phyloP scores from a whole-genome alignment of 2,797 vertebrate genomes.

The Urophycis tenuis region DNA sequence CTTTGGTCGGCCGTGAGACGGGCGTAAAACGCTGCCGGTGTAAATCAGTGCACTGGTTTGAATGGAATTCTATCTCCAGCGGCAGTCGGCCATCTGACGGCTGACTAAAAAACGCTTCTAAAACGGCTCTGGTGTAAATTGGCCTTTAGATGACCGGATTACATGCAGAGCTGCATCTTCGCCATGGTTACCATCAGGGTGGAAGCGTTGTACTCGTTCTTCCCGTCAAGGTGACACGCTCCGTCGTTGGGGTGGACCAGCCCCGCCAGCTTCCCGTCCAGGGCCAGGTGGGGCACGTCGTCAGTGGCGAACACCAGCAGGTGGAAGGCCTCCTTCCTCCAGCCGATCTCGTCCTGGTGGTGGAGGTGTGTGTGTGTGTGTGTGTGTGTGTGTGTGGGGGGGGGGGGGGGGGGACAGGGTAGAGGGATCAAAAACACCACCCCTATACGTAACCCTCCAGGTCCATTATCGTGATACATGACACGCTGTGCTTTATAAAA shows the following conservation, averaged over 20 bases:
- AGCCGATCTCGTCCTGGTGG: conserved; percentile 85
- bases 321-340: conserved; percentile 93
- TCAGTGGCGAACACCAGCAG: conserved; percentile 93
- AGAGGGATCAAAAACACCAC: background rate
- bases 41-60: too few relatives aligned
- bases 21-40: too few relatives aligned
- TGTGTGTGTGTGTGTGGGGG: too few relatives aligned
- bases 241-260: conserved; percentile 93
- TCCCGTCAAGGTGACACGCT: conserved; percentile 83
- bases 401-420: background rate
- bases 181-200: conserved; percentile 80
- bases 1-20: too few relatives aligned
- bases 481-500: too few relatives aligned
- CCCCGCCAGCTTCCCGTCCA: conserved; percentile 90
- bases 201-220: conserved; percentile 86
- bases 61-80: too few relatives aligned
- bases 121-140: too few relatives aligned
- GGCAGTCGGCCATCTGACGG: too few relatives aligned
- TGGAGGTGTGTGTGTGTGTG: background rate
- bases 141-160: background rate
- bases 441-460: background rate
- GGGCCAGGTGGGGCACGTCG: conserved; percentile 89
- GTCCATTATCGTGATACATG: too few relatives aligned
- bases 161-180: background rate
- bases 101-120: too few relatives aligned